Evolutionary conservation across 35 echinoderm and acorn worm genomes (phyloP), one percentile per base, ranked within the genome.

Genomic region (Chiridota heheva): DNA sequence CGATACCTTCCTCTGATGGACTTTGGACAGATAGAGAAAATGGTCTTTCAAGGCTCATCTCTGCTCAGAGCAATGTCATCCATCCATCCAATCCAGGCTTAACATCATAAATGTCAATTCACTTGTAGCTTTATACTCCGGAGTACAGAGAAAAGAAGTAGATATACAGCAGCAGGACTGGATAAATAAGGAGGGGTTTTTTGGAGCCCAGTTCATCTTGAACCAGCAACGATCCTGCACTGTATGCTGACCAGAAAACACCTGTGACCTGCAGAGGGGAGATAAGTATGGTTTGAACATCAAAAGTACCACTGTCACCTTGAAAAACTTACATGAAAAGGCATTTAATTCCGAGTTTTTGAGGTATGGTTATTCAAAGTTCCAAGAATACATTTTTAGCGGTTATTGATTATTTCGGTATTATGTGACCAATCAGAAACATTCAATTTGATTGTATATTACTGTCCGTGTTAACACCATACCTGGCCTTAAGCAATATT

Each of bases 121-220:
- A n/a, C n/a, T n/a, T n/a, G n/a, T n/a, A n/a, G n/a, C n/a, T 83
- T 43, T 93, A 98, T 58, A 74, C 95, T 61, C 95, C 95, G n/a
- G 89, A 85, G 63, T 88, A 98, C 44, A 98, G 75, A 27, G 95
- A 98, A 61, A 98, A 92, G 68, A 98, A 98, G 55, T 98, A 98
- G 25, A 98, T 91, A 76, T 98, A 98, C 10, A 98, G 59, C 5
- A 98, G 67, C n/a, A 98, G 73, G 58, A 98, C 79, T 32, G 95
- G 95, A 73, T 98, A 98, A 41, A 98, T 61, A 18, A 98, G 73
- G 0, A 98, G 83, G 12, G 95, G 89, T 82, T 98, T 98, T 68
- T 92, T 98, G 27, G 69, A 74, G 32, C 78, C 74, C 17, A 98
- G 44, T 65, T 91, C 89, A 33, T 98, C 95, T 58, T 91, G 88